Base-by-base conservation (phyloP, 2,888 invertebrate species). In the Griposia aprilina region DNA sequence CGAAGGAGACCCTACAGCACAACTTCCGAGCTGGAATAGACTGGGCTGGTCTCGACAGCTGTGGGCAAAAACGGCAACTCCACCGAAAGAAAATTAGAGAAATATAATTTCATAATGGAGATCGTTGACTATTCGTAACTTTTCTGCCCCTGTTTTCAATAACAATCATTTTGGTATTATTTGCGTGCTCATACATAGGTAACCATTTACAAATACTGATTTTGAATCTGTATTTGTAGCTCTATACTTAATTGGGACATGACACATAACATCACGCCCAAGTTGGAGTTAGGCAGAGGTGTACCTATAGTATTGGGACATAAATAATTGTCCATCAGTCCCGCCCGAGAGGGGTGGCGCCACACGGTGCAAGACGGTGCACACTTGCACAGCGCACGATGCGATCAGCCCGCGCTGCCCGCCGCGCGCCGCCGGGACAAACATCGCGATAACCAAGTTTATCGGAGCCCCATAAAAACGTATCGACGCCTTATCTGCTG, bases 371-470 rank as follows among this genome's bases (percentile, higher is more conserved):
- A 26, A 8, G 20, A 41, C n/a, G 17, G 45, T 45, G 8, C 17
- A 23, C 41, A 15, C n/a, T 41, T 5, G 41, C 68, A 3, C n/a
- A 50, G 23, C 13, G 4, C 62, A 62, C 70, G 52, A 59, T 23
- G 15, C 20, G 23, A 15, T 6, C 41, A 5, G 59, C 0, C 52
- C 13, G 50, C 81, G 45, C 83, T 23, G 30, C 52, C 48, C 57
- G 59, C 62, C 81, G 45, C 83, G 17, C n/a, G 48, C 48, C 57
- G 59, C 62, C 62, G 45, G 85, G 76, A 87, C 89, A 87, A 89
- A 88, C 87, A 85, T 76, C 69, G 76, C 87, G 90, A 91, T 91
- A 90, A 88, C 87, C 88, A 88, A 88, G 86, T 89, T 91, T 90
- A 92, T 91, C 91, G 87, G 81, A 80, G 87, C 87, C 87, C 86